Percentiles rank a stretch among this genome's conserved stretches.
phyloP scores from a whole-genome alignment of 2,888 invertebrate species.

The Frankliniella fusca region DNA sequence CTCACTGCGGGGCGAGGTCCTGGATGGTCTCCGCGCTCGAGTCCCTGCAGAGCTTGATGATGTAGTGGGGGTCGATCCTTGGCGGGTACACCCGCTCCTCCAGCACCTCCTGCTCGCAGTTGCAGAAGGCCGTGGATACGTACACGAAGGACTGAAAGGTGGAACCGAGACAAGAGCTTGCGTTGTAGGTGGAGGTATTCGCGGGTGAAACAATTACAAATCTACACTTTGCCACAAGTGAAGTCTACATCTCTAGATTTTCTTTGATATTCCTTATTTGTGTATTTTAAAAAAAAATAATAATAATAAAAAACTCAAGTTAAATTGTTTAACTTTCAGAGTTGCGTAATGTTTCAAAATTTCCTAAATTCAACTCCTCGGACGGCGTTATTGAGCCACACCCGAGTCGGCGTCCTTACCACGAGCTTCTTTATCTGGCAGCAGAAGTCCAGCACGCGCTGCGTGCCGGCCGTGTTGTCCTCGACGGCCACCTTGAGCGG shows the following conservation, averaged over 20 bases:
- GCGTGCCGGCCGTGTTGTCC: conserved; percentile 85
- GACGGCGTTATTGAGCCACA: neutral
- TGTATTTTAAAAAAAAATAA: neutral
- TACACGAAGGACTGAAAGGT: conserved; percentile 42
- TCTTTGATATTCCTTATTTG: conserved; percentile 24
- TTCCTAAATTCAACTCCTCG: neutral
- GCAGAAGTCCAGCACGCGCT: conserved; percentile 70
- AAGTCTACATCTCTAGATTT: neutral
- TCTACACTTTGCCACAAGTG: neutral
- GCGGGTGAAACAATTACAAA: too few species aligned
- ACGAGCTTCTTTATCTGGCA: conserved; percentile 71
- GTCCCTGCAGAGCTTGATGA: conserved; percentile 38
- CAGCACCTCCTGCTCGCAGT: conserved; percentile 42
- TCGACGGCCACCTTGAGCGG: conserved; percentile 79
- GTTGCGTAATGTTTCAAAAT: neutral
- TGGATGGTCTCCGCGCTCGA: conserved; percentile 41
- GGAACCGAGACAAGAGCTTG: neutral
- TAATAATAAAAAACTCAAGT: too few species aligned
- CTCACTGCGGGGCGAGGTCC: conserved; percentile 37
- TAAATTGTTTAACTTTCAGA: neutral
- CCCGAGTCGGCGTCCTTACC: conserved; percentile 41
- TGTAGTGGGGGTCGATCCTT: conserved; percentile 42
- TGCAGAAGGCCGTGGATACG: conserved; percentile 44
- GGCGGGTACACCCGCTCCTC: conserved; percentile 42
- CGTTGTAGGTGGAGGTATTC: too few species aligned